Evolutionary conservation across 2,888 invertebrate species (phyloP).

Genomic region (Conops quadrifasciatus): DNA sequence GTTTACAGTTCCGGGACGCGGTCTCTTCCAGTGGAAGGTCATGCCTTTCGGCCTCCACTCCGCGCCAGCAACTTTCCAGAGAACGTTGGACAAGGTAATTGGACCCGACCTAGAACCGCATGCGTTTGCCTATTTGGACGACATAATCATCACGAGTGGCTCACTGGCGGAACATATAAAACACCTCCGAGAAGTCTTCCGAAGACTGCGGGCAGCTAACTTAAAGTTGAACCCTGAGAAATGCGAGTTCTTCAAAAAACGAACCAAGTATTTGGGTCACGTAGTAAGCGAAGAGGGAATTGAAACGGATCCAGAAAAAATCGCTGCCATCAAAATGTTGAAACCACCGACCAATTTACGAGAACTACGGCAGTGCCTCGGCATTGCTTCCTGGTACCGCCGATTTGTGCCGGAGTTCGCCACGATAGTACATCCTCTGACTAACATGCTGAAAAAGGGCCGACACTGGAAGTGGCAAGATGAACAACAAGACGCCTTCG

Average conservation of each 20-base stretch:
- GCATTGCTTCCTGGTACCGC: conserved; percentile 1
- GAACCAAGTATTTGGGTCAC: conserved; percentile 7
- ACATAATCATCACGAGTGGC: conserved; percentile 22
- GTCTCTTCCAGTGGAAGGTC: no score
- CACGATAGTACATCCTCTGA: not conserved
- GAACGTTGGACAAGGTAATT: not conserved
- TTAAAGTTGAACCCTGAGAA: conserved; percentile 13
- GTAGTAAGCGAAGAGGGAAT: conserved; percentile 15
- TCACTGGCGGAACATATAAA: conserved; percentile 20
- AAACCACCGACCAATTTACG: conserved; percentile 9
- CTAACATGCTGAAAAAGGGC: conserved; percentile 20
- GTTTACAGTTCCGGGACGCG: no score
- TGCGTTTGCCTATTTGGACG: conserved; percentile 31
- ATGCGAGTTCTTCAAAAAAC: not conserved
- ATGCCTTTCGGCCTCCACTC: no score
- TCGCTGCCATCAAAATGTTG: not conserved
- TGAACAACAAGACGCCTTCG: conserved; percentile 21
- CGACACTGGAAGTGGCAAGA: conserved; percentile 14
- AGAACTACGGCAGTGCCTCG: not conserved
- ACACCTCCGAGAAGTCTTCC: not conserved
- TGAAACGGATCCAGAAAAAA: conserved; percentile 22
- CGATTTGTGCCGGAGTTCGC: not conserved
- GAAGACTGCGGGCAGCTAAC: not conserved
- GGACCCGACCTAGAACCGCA: conserved; percentile 25
- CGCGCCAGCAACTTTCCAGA: no score